phyloP scores from a whole-genome alignment of 1,140 invertebrate genomes.

The Arion vulgaris region DNA sequence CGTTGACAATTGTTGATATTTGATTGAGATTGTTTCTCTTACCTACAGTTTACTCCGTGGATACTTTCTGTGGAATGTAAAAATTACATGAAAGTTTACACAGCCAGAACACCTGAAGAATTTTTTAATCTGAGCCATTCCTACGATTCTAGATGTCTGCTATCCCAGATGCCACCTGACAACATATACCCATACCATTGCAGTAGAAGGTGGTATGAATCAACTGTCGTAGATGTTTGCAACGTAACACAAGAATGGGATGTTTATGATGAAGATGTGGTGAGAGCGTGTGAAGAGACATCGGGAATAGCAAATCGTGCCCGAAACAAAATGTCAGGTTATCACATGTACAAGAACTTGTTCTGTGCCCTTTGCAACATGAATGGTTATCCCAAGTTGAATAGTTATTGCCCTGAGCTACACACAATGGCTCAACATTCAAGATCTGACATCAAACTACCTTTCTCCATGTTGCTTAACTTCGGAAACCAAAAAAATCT shows the following conservation, averaged over 20 bases:
- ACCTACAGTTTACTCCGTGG: neutral
- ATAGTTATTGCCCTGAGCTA: neutral
- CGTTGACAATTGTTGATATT: too few relatives aligned
- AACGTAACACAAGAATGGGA: neutral
- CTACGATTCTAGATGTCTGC: neutral
- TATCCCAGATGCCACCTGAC: neutral
- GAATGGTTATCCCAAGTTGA: neutral
- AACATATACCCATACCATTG: neutral
- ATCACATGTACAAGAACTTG: neutral
- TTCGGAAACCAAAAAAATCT: neutral
- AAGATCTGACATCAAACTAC: neutral
- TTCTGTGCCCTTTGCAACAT: conserved; percentile 10
- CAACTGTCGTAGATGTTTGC: neutral
- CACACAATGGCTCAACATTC: neutral
- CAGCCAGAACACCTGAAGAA: neutral
- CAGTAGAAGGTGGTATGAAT: neutral
- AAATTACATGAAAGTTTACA: conserved; percentile 2
- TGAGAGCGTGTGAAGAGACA: neutral
- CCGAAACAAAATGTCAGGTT: too few relatives aligned
- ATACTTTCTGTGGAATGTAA: neutral
- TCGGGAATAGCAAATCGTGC: neutral
- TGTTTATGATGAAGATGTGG: neutral
- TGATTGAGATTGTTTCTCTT: too few relatives aligned
- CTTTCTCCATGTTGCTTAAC: conserved; percentile 2
- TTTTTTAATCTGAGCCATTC: neutral